Conservation (phyloP, 1,140 invertebrate species). For the Drosophila fuyamai region DNA sequence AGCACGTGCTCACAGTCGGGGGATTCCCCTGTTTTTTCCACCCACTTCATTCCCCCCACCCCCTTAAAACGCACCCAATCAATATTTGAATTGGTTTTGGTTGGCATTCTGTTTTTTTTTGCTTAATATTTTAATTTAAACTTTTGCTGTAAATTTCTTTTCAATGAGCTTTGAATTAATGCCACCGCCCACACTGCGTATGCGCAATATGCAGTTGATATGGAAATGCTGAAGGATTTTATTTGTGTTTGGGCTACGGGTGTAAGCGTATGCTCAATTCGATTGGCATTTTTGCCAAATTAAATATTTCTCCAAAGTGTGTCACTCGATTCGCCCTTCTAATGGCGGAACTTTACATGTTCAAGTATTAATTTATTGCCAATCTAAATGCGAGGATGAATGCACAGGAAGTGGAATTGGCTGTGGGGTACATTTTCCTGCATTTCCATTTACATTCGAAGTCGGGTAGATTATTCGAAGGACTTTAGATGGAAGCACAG, state of each 20-base stretch:
- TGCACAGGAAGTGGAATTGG: slow-evolving; percentile 30
- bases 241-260: not conserved
- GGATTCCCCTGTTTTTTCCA: slow-evolving; percentile 11
- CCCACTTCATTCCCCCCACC: not conserved
- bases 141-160: slow-evolving; percentile 42
- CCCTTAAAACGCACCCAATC: slow-evolving; percentile 19
- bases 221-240: not conserved
- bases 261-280: slow-evolving; percentile 4
- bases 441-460: slow-evolving; percentile 54
- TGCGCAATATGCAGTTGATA: slow-evolving; percentile 44
- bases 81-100: slow-evolving; percentile 39
- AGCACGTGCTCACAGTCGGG: slow-evolving; percentile 47
- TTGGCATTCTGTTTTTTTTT: not conserved
- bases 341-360: slow-evolving; percentile 38
- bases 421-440: not conserved
- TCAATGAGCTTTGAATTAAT: slow-evolving; percentile 32
- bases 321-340: slow-evolving; percentile 21
- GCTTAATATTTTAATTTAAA: slow-evolving; percentile 40
- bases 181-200: slow-evolving; percentile 34
- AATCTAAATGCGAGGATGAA: slow-evolving; percentile 47
- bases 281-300: slow-evolving; percentile 63
- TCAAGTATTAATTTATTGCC: slow-evolving; percentile 61
- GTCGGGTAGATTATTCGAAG: slow-evolving; percentile 16
- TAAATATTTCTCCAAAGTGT: slow-evolving; percentile 55
- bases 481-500: not conserved